Conservation (phyloP, 1,140 invertebrate genomes). For the Teleopsis dalmanni region DNA sequence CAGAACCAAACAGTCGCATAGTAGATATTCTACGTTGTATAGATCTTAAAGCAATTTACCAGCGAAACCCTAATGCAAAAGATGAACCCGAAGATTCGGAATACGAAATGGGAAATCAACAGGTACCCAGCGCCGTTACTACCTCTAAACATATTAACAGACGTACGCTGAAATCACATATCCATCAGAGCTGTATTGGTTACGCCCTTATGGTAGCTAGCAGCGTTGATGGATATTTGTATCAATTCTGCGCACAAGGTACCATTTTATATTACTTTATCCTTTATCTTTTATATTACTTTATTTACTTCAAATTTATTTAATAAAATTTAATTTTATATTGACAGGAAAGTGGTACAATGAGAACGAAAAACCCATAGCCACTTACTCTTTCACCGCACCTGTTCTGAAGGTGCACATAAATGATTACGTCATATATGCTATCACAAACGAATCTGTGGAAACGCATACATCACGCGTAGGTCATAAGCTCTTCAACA, state of each 20-base stretch:
- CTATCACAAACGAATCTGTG: constrained; percentile 66
- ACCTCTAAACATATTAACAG: constrained; percentile 36
- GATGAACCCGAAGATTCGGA: constrained; percentile 26
- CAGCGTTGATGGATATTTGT: constrained; percentile 38
- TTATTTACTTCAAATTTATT: not conserved
- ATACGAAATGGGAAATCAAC: constrained; percentile 41
- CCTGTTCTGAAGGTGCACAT: constrained; percentile 58
- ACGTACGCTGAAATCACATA: constrained; percentile 30
- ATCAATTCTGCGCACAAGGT: constrained; percentile 39
- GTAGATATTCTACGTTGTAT: constrained; percentile 38
- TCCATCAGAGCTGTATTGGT: constrained; percentile 32
- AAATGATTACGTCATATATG: constrained; percentile 63
- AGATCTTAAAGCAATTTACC: constrained; percentile 39
- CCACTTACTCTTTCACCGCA: constrained; percentile 61
- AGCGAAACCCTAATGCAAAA: constrained; percentile 17
- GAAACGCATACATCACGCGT: constrained; percentile 69
- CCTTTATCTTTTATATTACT: not conserved
- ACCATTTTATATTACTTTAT: not conserved
- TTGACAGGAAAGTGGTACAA: constrained; percentile 33
- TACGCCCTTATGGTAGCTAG: constrained; percentile 35
- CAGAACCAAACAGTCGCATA: constrained; percentile 27
- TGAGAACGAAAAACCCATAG: constrained; percentile 40
- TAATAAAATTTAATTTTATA: not conserved
- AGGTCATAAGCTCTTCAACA: constrained; percentile 49
- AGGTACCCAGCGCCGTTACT: constrained; percentile 35